Evolutionary conservation across 2,113 vertebrate genomes (phyloP).

Genomic region (Saguinus midas): DNA sequence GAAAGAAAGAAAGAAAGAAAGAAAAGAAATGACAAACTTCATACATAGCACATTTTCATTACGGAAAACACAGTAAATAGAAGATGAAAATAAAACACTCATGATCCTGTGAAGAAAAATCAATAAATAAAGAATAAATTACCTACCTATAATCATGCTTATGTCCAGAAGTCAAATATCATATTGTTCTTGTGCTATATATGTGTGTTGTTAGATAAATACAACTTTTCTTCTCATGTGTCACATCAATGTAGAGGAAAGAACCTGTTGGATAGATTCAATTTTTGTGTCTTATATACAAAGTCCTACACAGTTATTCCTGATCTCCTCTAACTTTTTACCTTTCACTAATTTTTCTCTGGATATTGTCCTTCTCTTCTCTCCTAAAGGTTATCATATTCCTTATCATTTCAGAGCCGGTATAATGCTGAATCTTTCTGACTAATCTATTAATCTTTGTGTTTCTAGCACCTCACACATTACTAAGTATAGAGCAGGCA

Average conservation of each 20-base stretch:
- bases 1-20: fast-evolving
- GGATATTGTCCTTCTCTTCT: neutral
- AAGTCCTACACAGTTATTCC: neutral
- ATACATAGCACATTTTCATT: too few relatives aligned
- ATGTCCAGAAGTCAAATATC: neutral
- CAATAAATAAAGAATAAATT: too few relatives aligned
- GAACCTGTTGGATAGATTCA: neutral
- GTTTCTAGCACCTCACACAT: neutral
- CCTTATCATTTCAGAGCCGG: neutral
- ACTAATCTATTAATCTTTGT: neutral
- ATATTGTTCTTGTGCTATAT: neutral
- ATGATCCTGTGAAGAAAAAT: too few relatives aligned
- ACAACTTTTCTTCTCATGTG: neutral
- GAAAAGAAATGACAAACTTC: too few relatives aligned
- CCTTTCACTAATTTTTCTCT: neutral
- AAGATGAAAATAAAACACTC: too few relatives aligned
- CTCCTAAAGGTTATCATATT: neutral
- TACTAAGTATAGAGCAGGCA: neutral
- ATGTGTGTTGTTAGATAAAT: neutral
- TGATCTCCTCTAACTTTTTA: neutral
- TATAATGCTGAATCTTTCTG: neutral
- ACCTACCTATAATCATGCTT: neutral
- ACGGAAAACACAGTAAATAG: too few relatives aligned
- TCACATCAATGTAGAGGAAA: neutral
- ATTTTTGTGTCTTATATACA: neutral